Conservation (phyloP, 1,140 invertebrate species). For the Amphibalanus amphitrite region DNA sequence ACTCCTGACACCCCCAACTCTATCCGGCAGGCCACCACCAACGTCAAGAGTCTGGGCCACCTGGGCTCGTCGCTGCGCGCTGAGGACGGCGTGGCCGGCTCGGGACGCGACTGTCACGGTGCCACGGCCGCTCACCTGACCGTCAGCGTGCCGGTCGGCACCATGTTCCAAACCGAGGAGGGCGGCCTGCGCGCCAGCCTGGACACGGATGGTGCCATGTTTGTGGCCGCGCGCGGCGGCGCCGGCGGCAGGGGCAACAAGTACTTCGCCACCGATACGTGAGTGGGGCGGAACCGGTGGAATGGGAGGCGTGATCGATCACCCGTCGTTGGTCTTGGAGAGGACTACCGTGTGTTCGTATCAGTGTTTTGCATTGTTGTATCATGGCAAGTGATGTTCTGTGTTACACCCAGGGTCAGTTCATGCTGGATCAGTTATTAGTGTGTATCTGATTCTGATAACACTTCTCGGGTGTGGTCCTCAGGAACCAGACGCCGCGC, state of each 20-base stretch:
- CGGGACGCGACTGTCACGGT: slow-evolving; percentile 58
- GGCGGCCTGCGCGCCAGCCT: slow-evolving; percentile 54
- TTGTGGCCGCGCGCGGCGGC: slow-evolving; percentile 83
- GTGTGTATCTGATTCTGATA: too few relatives aligned
- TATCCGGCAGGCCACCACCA: slow-evolving; percentile 39
- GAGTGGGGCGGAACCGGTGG: too few relatives aligned
- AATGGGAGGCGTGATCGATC: too few relatives aligned
- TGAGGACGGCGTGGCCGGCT: slow-evolving; percentile 50
- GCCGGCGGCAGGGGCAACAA: slow-evolving; percentile 87
- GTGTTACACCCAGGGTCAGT: too few relatives aligned
- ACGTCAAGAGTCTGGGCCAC: slow-evolving; percentile 54
- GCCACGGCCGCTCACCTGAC: slow-evolving; percentile 64
- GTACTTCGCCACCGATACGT: slow-evolving; percentile 59
- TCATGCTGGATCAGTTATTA: too few relatives aligned
- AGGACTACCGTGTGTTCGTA: too few relatives aligned
- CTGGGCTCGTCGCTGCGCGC: slow-evolving; percentile 41
- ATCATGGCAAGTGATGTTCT: too few relatives aligned
- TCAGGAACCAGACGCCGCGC: slow-evolving; percentile 57
- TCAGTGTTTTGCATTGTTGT: background rate
- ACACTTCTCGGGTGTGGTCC: too few relatives aligned
- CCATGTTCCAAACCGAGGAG: slow-evolving; percentile 44
- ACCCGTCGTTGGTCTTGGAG: too few relatives aligned
- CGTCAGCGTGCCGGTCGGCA: slow-evolving; percentile 60
- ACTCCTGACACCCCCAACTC: too few relatives aligned
- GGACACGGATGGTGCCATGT: slow-evolving; percentile 49